Base-by-base conservation (phyloP, 1,140 invertebrate genomes). In the Drosophila lacertosa region DNA sequence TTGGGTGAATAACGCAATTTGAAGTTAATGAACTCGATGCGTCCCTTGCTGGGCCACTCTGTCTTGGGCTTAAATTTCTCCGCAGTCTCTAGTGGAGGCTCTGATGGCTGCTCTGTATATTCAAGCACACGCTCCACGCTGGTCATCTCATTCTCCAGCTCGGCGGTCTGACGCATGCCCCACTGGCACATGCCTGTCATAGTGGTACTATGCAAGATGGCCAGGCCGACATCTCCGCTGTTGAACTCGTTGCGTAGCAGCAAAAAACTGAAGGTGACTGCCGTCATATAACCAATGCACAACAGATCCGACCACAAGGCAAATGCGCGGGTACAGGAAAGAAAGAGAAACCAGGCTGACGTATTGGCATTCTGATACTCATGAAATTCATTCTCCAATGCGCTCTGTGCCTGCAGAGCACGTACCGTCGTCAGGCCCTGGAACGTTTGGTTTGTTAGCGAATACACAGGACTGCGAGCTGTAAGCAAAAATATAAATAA, bases 141-240 rank as follows among this genome's bases (percentile, higher is more conserved):
- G 94, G 96, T 97, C 96, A 98, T 97, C 90, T 97, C 94, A 83
- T 96, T 96, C 77, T 96, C 95, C 3, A 96, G 91, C 86, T 97
- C 95, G 0, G 97, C 96, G 10, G 96, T 97, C 78, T 98, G 97
- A 54, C 97, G 92, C 92, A 98, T 95, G 1, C 96, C 96, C 95
- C 95, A 97, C 83, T 97, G 97, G 54, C 97, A 95, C 92, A 96
- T 94, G 2, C 95, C 95, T 16, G 95, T 95, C 47, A 98, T 91
- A 0, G 94, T 93, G 33, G 97, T 95, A 2, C 94, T 94, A 81
- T 97, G 96, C 0, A 96, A 95, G 51, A 98, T 94, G 0, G 95
- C 95, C 39, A 98, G 77, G 13, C 96, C 97, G 4, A 97, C 96
- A 68, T 95, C 93, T 0, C 96, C 95, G 10, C 94, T 95, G 9